Evolutionary conservation across 1,140 invertebrate species (phyloP).

Genomic region (Microplitis mediator): DNA sequence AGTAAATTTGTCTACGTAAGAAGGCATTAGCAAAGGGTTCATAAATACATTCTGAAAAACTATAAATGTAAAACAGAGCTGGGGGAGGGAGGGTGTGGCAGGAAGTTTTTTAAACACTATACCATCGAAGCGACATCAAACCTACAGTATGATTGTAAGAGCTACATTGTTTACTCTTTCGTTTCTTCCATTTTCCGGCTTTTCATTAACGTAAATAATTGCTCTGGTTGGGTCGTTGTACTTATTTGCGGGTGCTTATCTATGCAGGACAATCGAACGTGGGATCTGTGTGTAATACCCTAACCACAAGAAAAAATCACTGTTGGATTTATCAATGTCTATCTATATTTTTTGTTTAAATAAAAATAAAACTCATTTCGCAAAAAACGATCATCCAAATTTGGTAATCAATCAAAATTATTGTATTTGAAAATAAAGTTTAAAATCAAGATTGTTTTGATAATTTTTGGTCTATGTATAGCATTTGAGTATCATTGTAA

Average conservation of each 20-base stretch:
- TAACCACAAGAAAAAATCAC: background rate
- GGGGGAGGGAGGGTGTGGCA: background rate
- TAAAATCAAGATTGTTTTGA: no score
- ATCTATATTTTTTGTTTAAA: background rate
- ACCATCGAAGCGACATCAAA: background rate
- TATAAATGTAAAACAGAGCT: background rate
- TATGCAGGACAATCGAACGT: constrained; percentile 37
- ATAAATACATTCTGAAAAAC: background rate
- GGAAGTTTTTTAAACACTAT: background rate
- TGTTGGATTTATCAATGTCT: background rate
- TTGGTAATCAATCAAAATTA: no score
- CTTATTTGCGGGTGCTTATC: constrained; percentile 14
- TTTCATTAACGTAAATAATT: constrained; percentile 47
- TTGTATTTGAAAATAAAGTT: no score
- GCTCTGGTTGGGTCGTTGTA: constrained; percentile 37
- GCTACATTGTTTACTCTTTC: constrained; percentile 24
- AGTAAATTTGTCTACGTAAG: no score
- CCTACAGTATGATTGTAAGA: background rate
- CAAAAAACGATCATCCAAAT: no score
- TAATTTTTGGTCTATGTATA: no score
- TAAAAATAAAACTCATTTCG: no score
- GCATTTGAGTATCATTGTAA: no score
- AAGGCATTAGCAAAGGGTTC: no score
- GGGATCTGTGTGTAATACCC: constrained; percentile 24
- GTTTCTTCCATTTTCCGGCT: constrained; percentile 33